These are phyloP conservation scores for Brachionus plicatilis DNA, from an alignment of 1,140 invertebrate species.

Conservation along the genomic window DNA sequence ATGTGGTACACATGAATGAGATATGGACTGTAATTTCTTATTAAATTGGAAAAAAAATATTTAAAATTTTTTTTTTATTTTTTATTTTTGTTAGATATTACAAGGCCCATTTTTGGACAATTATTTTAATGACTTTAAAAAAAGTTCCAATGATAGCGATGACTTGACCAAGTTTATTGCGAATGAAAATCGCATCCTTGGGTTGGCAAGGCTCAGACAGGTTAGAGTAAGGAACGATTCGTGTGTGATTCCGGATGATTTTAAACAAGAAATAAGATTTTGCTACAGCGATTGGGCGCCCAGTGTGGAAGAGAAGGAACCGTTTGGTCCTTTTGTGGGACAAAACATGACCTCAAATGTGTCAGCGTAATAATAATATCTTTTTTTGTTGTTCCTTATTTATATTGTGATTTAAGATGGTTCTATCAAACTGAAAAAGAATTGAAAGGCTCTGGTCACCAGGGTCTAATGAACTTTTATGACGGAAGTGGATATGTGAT, in stretches of 20 bases:
- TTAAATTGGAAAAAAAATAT: background rate
- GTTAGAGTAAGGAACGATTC: constrained; percentile 51
- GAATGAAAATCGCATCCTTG: constrained; percentile 65
- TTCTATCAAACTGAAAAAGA: constrained; percentile 28
- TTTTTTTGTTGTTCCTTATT: background rate
- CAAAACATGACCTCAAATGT: constrained; percentile 3
- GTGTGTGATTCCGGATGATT: constrained; percentile 36
- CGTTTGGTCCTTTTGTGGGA: background rate
- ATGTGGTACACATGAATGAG: constrained; percentile 59
- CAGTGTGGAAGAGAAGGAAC: constrained; percentile 16
- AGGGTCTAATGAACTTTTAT: constrained; percentile 32
- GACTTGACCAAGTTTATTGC: constrained; percentile 63
- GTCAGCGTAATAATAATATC: background rate
- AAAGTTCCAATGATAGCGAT: constrained; percentile 59
- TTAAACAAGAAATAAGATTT: constrained; percentile 26
- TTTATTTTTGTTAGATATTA: background rate
- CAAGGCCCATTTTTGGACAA: constrained; percentile 16
- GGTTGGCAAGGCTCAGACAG: constrained; percentile 63
- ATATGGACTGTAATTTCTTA: constrained; percentile 61
- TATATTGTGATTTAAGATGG: background rate
- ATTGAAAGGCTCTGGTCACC: constrained; percentile 32
- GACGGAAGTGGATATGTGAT: constrained; percentile 37
- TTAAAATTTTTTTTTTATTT: background rate
- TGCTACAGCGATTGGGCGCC: constrained; percentile 37
- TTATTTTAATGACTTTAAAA: constrained; percentile 58